Percentiles rank a stretch among this genome's conserved stretches.
Conservation (phyloP, 1,140 invertebrate genomes). For the Magallana gigas region DNA sequence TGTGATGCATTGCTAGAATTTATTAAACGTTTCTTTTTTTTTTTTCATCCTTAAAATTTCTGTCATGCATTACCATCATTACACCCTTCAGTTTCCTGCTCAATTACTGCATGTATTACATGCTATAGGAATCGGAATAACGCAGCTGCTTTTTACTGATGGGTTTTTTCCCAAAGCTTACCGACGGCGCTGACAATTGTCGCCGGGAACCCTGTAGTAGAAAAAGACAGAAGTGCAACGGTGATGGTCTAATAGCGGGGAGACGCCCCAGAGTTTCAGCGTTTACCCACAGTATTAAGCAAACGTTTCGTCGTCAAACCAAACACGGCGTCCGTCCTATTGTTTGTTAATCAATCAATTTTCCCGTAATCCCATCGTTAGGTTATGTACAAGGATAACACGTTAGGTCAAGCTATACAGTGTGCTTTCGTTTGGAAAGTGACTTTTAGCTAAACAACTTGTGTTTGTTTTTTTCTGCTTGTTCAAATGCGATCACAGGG, state of each 20-base stretch:
- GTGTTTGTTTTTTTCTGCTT: slow-evolving; percentile 7
- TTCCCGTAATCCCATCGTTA: slow-evolving; percentile 9
- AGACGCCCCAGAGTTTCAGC: background rate
- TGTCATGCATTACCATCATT: too few species aligned
- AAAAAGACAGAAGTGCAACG: background rate
- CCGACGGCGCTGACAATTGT: too few species aligned
- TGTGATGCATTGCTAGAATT: too few species aligned
- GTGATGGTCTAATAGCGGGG: background rate
- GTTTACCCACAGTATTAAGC: slow-evolving; percentile 5
- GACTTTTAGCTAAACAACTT: background rate
- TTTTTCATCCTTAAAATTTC: too few species aligned
- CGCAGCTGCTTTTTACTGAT: too few species aligned
- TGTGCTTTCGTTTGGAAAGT: slow-evolving; percentile 21
- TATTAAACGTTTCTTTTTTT: too few species aligned
- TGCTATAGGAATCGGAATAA: too few species aligned
- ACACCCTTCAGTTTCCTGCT: too few species aligned
- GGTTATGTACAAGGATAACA: slow-evolving; percentile 19
- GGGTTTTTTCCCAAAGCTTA: too few species aligned
- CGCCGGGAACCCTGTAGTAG: too few species aligned
- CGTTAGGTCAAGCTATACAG: background rate
- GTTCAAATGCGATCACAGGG: slow-evolving; percentile 12
- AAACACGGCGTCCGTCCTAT: background rate
- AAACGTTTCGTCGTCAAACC: slow-evolving; percentile 28
- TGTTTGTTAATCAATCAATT: slow-evolving; percentile 38
- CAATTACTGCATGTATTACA: too few species aligned